Evolutionary conservation across 2,113 vertebrate species (phyloP), one percentile per base, ranked within the genome.

Genomic region (Machaerirhynchus nigripectus): DNA sequence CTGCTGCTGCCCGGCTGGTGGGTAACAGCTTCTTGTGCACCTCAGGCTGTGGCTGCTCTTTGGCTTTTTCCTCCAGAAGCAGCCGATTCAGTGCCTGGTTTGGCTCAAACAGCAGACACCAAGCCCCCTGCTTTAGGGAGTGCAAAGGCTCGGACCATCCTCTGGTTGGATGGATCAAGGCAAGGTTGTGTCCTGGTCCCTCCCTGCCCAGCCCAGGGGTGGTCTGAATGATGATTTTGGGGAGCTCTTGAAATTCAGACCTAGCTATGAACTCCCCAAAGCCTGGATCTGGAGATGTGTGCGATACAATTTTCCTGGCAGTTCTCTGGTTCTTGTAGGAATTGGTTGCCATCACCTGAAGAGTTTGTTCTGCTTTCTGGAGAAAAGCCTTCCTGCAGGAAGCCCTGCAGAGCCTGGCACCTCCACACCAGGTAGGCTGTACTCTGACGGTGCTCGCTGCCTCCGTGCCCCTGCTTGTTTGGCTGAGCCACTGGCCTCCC

Each of bases 61-160:
- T 13, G 4, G 18, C 13, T 74, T 74, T 55, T 77, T 35, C 44
- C 49, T 73, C 26, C n/a, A 53, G 59, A 31, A 80, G 37, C 53
- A 42, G 83, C 40, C 0, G 1, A 11, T 71, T 67, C 47, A 24
- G 61, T 16, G 78, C 23, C 3, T 6, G 15, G 42, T 74, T 77
- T 81, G 56, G 35, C 30, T 40, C 13, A 35, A 87, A 7, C 6
- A 42, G 42, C 13, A 65, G 42, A 21, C 20, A 28, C 13, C 1
- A 3, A 39, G 5, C n/a, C 28, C 28, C 0, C 0, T 17, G 37
- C 60, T 63, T 42, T 50, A 8, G 3, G 13, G 39, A 26, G n/a
- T 11, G 15, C 2, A 2, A 65, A 46, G 15, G 46, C 50, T 77
- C 2, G 0, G 42, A 40, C 26, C 50, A 61, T 35, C 16, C 13